A percentile compares a stretch with the other conserved stretches of the same genome.
These are phyloP conservation scores for Eristalis tenax DNA, from an alignment of 2,888 invertebrate genomes.

Conservation along the genomic window DNA sequence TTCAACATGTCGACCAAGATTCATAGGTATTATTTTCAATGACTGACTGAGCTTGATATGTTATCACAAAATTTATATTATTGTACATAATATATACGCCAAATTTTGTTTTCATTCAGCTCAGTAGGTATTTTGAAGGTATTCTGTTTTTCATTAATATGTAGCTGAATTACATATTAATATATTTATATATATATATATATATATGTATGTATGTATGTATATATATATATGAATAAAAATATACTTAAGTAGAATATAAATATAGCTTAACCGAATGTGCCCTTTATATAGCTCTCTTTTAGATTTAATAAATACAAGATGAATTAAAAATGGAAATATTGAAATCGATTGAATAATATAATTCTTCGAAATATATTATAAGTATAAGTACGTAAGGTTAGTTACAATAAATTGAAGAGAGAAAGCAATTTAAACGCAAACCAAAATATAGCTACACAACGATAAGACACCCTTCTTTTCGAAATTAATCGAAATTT, in stretches of 20 bases:
- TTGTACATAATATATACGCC: slow-evolving; percentile 46
- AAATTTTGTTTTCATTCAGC: slow-evolving; percentile 70
- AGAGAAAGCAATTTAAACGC: slow-evolving; percentile 12
- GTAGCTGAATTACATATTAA: slow-evolving; percentile 45
- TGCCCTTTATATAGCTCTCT: slow-evolving; percentile 82
- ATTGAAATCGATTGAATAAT: slow-evolving; percentile 10
- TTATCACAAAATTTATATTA: slow-evolving; percentile 17
- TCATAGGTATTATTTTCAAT: slow-evolving; percentile 5
- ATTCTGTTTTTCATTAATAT: slow-evolving; percentile 47
- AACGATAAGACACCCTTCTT: slow-evolving; percentile 59
- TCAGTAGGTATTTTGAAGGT: slow-evolving; percentile 62
- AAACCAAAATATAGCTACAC: slow-evolving; percentile 43
- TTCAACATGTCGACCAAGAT: slow-evolving; percentile 59
- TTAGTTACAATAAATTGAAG: slow-evolving; percentile 57
- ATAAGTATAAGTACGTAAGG: slow-evolving; percentile 40
- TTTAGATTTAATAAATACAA: slow-evolving; percentile 78
- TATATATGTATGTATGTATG: slow-evolving; percentile 16
- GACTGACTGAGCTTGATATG: slow-evolving; percentile 49
- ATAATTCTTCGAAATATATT: slow-evolving; percentile 71
- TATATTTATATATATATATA: slow-evolving; percentile 71
- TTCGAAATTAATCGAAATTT: slow-evolving; percentile 31
- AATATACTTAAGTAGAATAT: slow-evolving; percentile 74
- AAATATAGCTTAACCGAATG: slow-evolving; percentile 82
- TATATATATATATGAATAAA: slow-evolving; percentile 63
- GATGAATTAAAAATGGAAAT: slow-evolving; percentile 42